Conservation (phyloP, 2,888 invertebrate genomes). For the Hemicrepidius hirtus region DNA sequence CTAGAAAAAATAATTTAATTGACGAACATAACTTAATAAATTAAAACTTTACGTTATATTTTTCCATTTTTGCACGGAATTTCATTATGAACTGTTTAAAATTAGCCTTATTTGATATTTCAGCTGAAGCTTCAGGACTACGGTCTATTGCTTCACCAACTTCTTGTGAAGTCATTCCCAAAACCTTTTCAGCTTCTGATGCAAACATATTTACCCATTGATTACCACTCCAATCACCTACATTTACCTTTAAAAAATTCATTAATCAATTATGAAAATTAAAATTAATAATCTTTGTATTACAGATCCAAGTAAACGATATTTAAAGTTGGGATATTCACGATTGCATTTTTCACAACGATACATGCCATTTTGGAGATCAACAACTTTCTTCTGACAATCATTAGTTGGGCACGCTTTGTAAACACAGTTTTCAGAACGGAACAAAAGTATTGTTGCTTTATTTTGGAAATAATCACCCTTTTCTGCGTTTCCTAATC, state of each 20-base stretch:
- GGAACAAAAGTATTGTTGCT: conserved; percentile 86
- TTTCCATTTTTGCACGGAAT: conserved; percentile 91
- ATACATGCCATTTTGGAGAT: conserved; percentile 90
- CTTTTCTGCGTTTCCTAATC: conserved; percentile 84
- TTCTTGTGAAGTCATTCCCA: conserved; percentile 83
- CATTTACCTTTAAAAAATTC: conserved; percentile 78
- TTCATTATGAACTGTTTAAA: conserved; percentile 90
- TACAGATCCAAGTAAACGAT: conserved; percentile 87
- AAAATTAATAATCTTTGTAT: neutral
- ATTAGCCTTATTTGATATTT: conserved; percentile 82
- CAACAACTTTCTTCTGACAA: conserved; percentile 97
- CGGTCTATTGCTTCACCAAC: conserved; percentile 84
- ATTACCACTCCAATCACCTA: conserved; percentile 91
- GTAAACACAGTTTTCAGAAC: conserved; percentile 90
- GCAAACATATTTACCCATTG: conserved; percentile 95
- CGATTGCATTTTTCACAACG: conserved; percentile 96
- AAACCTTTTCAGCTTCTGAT: conserved; percentile 85
- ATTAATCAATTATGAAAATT: neutral
- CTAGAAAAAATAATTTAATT: conserved; percentile 71
- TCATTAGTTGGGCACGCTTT: conserved; percentile 91
- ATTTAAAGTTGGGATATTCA: conserved; percentile 89
- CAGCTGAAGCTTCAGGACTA: conserved; percentile 79
- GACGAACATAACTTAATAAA: neutral
- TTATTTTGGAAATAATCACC: conserved; percentile 88
- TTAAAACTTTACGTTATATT: conserved; percentile 82